These are phyloP conservation scores for Thryonomys swinderianus DNA, from an alignment of 2,113 vertebrate genomes.

Conservation along the genomic window DNA sequence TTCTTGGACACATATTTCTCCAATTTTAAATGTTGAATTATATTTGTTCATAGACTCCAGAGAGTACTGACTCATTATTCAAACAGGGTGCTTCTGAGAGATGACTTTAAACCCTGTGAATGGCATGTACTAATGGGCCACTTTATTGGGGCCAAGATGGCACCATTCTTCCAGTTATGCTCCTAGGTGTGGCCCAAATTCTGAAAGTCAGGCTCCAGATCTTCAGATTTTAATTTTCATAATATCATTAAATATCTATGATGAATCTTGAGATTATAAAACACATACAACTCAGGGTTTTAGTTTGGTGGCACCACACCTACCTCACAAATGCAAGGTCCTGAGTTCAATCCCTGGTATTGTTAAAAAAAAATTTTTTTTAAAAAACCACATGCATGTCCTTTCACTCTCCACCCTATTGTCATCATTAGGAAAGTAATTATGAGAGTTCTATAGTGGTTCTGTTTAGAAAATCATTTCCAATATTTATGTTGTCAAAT, in stretches of 20 bases:
- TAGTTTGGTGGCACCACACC: too few relatives aligned
- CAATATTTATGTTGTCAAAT: background rate
- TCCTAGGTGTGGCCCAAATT: background rate
- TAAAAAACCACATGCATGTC: too few relatives aligned
- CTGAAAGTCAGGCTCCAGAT: background rate
- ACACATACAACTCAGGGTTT: background rate
- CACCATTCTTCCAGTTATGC: background rate
- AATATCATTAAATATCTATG: background rate
- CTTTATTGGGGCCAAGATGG: background rate
- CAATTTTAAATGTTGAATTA: background rate
- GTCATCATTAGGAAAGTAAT: constrained; percentile 55
- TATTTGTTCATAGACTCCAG: background rate
- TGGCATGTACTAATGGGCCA: accelerated
- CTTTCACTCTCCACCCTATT: background rate
- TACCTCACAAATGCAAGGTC: too few relatives aligned
- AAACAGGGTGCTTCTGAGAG: background rate
- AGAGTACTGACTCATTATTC: background rate
- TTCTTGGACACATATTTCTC: background rate
- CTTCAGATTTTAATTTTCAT: background rate
- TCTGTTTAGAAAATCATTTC: background rate
- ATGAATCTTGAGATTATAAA: background rate
- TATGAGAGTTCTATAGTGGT: constrained; percentile 4
- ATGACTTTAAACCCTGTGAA: background rate
- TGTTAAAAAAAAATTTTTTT: too few relatives aligned
- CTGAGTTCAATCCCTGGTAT: too few relatives aligned